Base-by-base conservation (phyloP, 2,797 vertebrate species). In the Peromyscus aztecus region DNA sequence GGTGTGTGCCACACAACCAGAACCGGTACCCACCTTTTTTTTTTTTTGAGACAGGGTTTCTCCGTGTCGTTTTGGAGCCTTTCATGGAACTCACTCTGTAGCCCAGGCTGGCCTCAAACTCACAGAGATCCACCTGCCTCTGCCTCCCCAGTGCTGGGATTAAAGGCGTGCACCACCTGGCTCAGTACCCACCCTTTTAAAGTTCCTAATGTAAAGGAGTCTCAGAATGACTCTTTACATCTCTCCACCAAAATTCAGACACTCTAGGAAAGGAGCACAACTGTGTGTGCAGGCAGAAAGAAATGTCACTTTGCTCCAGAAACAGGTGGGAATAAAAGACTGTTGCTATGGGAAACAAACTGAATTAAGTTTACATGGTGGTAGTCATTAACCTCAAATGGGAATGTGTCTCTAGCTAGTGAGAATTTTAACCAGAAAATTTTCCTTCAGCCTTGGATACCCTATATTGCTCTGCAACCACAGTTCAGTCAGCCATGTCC, bases 381-480 rank as follows among this genome's bases (percentile, higher is more conserved):
- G 40, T 31, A 92, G 83, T 92, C 87, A 90, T 61, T 95, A 88
- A 95, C 34, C 73, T 90, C 88, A 81, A 80, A 84, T 57, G 49
- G 82, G 37, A 89, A 27, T 76, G 8, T 84, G 19, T 71, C 40
- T 83, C 29, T 24, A 85, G 49, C 24, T 81, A 89, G n/a, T 65
- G 31, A 78, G 80, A 83, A 46, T 37, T 40, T 14, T 59, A 43
- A 43, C 10, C 16, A 80, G 61, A 21, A 77, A 73, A 65, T 34
- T 81, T 49, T 78, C 67, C 52, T 76, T 19, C 37, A 49, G 17
- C 31, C 73, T 3, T 29, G 37, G 37, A 55, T 23, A 82, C 21
- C n/a, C 34, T 90, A 80, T 34, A 31, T 31, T 34, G 57, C 10
- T 89, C 49, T 84, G 29, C 27, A 52, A 55, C 27, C 27, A 77